These are phyloP conservation scores for Cephus spinipes DNA, from an alignment of 2,888 invertebrate species.

Conservation along the genomic window DNA sequence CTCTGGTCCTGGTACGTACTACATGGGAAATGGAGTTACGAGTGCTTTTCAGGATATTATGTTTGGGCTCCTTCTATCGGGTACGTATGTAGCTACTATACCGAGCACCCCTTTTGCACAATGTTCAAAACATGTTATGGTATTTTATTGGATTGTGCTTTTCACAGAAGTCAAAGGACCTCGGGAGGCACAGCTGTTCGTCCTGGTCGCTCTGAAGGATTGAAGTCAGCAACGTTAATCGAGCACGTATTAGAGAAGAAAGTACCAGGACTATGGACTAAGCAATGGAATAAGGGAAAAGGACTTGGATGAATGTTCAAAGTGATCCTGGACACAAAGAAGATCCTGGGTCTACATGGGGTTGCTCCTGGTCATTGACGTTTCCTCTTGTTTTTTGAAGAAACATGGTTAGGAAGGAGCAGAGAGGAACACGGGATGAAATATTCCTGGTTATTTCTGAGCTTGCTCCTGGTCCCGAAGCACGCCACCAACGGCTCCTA, in stretches of 20 bases:
- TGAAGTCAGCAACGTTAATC: background rate
- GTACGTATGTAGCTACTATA: background rate
- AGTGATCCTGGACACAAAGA: background rate
- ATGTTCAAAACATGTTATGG: background rate
- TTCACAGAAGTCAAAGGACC: background rate
- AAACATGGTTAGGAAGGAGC: background rate
- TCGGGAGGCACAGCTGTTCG: background rate
- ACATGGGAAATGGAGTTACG: conserved; percentile 43
- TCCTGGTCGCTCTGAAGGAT: background rate
- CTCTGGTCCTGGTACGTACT: conserved; percentile 16
- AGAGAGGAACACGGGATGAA: background rate
- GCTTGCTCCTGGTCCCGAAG: conserved; percentile 3
- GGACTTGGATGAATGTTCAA: background rate
- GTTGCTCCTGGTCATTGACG: background rate
- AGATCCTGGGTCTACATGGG: too few relatives aligned
- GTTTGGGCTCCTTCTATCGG: conserved; percentile 63
- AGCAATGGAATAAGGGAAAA: background rate
- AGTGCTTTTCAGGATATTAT: conserved; percentile 63
- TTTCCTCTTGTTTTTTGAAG: background rate
- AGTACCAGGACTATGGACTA: background rate
- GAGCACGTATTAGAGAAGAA: background rate
- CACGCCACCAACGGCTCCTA: conserved; percentile 13
- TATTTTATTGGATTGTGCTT: background rate
- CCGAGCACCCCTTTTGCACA: background rate
- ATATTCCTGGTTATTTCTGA: background rate